Base-by-base conservation (phyloP, 2,888 invertebrate genomes). In the Synanthedon tipuliformis region DNA sequence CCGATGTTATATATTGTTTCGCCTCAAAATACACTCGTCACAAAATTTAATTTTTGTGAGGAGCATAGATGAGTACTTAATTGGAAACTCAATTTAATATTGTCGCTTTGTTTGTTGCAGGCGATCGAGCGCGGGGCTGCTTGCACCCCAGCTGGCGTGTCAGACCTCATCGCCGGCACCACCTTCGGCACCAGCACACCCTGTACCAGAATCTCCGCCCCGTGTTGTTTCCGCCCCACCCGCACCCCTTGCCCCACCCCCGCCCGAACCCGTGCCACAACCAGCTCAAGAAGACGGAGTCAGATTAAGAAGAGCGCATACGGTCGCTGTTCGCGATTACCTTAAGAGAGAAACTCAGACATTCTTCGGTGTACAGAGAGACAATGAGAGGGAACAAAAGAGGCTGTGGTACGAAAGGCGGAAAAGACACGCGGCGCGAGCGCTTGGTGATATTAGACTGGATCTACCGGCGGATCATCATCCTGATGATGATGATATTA, bases 291-390 rank as follows among this genome's bases (percentile, higher is more conserved):
- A 88, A 71, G 81, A 82, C 59, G 84, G 81, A 51, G 84, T 86
- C 59, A 75, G 85, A 78, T 83, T 86, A 61, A 78, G 86, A 52
- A 67, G 83, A 52, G 79, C 67, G 3, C 82, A 85, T 60, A 84
- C 85, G 0, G 75, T 82, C 10, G 84, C 79, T n/a, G 85, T 87
- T 51, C 73, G 86, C 59, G 84, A 92, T 71, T 94, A 92, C 77
- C 91, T 95, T 69, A 93, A 91, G 73, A 89, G 91, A 62, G 94
- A 94, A 75, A 93, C 95, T 54, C 93, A 94, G 54, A 93, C 92
- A 63, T 95, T 95, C 82, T 95, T 96, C 75, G 95, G 95, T 16
- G 92, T 96, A 55, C 93, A 93, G 69, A 93, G 93, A 68, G 92
- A 92, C 64, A 91, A 91, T 63, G 94, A 94, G 74, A 90, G 90